These are phyloP conservation scores for Megastigmus dorsalis DNA, from an alignment of 2,888 invertebrate genomes.

Conservation along the genomic window DNA sequence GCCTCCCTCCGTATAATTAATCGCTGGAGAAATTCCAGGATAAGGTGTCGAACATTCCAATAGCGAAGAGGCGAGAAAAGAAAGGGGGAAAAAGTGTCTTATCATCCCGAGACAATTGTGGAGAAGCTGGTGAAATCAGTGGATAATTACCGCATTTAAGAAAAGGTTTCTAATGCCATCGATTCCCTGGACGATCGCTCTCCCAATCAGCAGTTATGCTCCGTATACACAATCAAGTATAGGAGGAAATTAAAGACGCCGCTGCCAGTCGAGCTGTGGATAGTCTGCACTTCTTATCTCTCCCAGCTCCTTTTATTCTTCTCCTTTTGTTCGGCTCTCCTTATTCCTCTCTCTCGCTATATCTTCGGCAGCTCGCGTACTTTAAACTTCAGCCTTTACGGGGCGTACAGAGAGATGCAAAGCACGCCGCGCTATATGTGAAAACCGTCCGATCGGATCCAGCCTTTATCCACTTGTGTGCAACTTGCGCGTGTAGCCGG, in stretches of 20 bases:
- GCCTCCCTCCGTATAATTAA: too few relatives aligned
- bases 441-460: neutral
- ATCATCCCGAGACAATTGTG: too few relatives aligned
- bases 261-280: neutral
- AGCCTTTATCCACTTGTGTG: conserved; percentile 4
- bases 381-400: too few relatives aligned
- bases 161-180: neutral
- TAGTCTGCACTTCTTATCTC: neutral
- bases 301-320: neutral
- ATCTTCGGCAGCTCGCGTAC: neutral
- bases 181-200: conserved; percentile 24
- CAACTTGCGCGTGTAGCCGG: too few relatives aligned
- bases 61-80: too few relatives aligned
- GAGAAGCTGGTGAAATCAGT: neutral
- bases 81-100: too few relatives aligned
- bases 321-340: neutral
- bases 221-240: neutral
- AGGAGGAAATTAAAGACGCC: neutral
- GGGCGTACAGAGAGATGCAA: neutral
- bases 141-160: conserved; percentile 44
- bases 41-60: too few relatives aligned
- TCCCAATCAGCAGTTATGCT: neutral
- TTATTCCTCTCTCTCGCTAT: neutral
- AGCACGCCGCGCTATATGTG: neutral
- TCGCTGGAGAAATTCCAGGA: too few relatives aligned